Percentiles rank a stretch among this genome's conserved stretches.
Conservation (phyloP, 2,888 invertebrate species). For the Phortica magna region DNA sequence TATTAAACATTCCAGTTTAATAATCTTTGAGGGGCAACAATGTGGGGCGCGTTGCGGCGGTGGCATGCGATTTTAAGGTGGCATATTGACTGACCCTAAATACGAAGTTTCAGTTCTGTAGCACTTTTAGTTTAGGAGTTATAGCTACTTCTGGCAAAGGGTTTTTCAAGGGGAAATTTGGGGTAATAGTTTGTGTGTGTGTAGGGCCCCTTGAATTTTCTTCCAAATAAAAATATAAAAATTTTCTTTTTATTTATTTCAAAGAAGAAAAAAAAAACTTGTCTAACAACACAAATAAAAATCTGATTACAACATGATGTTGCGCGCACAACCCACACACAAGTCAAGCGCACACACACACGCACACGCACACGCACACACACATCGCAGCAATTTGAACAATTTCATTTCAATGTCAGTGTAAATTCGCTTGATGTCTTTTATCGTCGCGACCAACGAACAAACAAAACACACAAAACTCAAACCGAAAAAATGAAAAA, state of each 20-base stretch:
- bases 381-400: not conserved
- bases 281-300: no score
- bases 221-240: slow-evolving; percentile 35
- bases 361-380: not conserved
- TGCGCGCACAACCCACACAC: no score
- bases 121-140: no score
- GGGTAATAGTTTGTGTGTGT: not conserved
- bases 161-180: slow-evolving; percentile 22
- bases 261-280: slow-evolving; percentile 27
- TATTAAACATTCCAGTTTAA: no score
- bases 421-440: slow-evolving; percentile 7
- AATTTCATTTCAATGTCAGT: slow-evolving; percentile 22
- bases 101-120: no score
- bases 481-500: slow-evolving; percentile 5
- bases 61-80: no score
- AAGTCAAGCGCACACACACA: slow-evolving; percentile 2
- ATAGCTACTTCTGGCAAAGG: no score
- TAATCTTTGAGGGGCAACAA: no score
- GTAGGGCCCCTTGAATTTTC: slow-evolving; percentile 19
- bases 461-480: not conserved
- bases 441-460: not conserved
- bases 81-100: no score
- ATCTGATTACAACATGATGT: no score
- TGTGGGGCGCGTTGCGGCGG: no score
- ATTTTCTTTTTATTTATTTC: slow-evolving; percentile 9